Percentiles rank a stretch among this genome's conserved stretches.
Conservation (phyloP, 2,888 invertebrate species). For the Neria commutata region DNA sequence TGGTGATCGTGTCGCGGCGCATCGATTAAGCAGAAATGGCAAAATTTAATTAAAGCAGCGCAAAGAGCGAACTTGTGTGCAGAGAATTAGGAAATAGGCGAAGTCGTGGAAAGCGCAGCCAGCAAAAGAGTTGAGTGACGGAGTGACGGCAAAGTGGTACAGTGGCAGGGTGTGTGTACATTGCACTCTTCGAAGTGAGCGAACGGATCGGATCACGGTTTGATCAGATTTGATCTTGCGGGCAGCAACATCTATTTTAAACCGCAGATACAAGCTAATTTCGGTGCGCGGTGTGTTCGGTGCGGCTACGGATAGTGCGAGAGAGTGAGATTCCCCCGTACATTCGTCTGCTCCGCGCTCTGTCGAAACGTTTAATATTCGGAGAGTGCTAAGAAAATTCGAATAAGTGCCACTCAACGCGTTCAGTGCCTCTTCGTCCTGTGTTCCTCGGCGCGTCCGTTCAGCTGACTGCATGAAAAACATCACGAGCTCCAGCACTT, state of each 20-base stretch:
- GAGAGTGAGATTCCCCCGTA: too few relatives aligned
- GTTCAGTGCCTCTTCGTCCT: not conserved
- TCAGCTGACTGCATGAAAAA: conserved; percentile 56
- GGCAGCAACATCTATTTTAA: too few relatives aligned
- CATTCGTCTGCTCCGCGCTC: too few relatives aligned
- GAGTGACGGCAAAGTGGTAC: too few relatives aligned
- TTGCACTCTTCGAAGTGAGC: not conserved
- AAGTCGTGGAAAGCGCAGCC: not conserved
- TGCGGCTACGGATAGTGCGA: conserved; percentile 49
- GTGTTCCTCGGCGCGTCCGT: not conserved
- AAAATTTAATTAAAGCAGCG: not conserved
- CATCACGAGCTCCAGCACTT: conserved; percentile 58
- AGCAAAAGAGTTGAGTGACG: not conserved
- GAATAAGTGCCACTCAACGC: not conserved
- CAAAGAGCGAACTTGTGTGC: not conserved
- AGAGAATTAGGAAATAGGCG: not conserved
- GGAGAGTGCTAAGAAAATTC: too few relatives aligned
- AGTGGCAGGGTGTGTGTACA: too few relatives aligned
- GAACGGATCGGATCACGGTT: too few relatives aligned
- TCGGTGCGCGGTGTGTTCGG: conserved; percentile 49
- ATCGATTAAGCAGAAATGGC: too few relatives aligned
- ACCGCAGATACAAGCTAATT: too few relatives aligned
- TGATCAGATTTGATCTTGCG: too few relatives aligned
- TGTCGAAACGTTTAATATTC: too few relatives aligned
- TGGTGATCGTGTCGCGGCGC: too few relatives aligned